Percentiles rank a stretch among this genome's conserved stretches.
Conservation (phyloP, 2,113 vertebrate genomes). For the Platichthys stellatus region DNA sequence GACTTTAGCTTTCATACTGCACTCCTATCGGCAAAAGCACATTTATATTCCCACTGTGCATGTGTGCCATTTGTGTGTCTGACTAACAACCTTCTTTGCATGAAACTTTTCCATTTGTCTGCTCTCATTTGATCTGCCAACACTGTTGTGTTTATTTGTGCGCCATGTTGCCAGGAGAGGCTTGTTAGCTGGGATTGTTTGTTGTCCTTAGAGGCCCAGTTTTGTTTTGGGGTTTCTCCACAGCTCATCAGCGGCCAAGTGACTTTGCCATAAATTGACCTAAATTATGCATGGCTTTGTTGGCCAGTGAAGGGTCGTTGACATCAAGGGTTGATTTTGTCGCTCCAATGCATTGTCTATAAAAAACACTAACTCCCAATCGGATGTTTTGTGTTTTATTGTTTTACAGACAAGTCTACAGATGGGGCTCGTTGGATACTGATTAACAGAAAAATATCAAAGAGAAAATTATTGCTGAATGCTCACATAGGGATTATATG, state of each 20-base stretch:
- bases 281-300: conserved; percentile 60
- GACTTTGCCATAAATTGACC: conserved; percentile 56
- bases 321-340: conserved; percentile 15
- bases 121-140: conserved; percentile 58
- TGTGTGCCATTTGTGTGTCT: conserved; percentile 28
- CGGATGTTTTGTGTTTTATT: conserved; percentile 5
- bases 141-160: conserved; percentile 55
- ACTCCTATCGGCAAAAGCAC: conserved; percentile 52
- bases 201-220: conserved; percentile 55
- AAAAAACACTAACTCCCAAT: neutral
- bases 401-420: neutral
- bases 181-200: conserved; percentile 68
- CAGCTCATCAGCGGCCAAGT: conserved; percentile 60
- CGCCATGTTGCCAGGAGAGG: conserved; percentile 40
- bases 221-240: conserved; percentile 66
- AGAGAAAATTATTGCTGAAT: neutral
- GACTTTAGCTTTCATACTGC: conserved; percentile 52
- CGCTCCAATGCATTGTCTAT: neutral
- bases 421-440: neutral
- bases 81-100: conserved; percentile 44
- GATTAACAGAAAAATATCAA: neutral
- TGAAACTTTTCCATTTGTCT: conserved; percentile 61
- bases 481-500: neutral
- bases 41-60: conserved; percentile 39
- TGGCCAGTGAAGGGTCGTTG: conserved; percentile 18